A percentile compares a stretch with the other conserved stretches of the same genome.
Conservation (phyloP, 2,797 vertebrate genomes). For the Lindbergichthys nudifrons region DNA sequence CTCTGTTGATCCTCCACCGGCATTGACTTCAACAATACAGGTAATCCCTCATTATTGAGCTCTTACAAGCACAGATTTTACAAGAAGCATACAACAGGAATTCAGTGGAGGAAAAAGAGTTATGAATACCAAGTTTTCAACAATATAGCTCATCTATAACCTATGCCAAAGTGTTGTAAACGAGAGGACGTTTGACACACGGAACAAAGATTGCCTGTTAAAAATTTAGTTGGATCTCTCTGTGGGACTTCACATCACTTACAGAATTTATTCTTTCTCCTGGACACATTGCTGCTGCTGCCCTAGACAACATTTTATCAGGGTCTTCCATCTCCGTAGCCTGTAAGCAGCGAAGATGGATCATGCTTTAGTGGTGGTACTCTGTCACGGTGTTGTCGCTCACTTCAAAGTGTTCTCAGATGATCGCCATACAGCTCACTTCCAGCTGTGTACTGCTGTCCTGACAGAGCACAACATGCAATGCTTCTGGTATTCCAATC, state of each 20-base stretch:
- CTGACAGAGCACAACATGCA: slow-evolving; percentile 44
- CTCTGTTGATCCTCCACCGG: slow-evolving; percentile 14
- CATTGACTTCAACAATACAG: slow-evolving; percentile 18
- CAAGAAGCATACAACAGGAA: slow-evolving; percentile 47
- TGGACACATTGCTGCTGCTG: slow-evolving; percentile 49
- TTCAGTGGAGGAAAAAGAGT: slow-evolving; percentile 40
- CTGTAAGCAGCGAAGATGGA: slow-evolving; percentile 42
- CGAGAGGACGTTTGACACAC: slow-evolving; percentile 47
- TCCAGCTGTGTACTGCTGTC: slow-evolving; percentile 36
- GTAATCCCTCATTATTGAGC: slow-evolving; percentile 22
- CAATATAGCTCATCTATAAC: slow-evolving; percentile 59
- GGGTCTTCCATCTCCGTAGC: slow-evolving; percentile 42
- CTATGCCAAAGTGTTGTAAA: slow-evolving; percentile 48
- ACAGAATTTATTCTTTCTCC: slow-evolving; percentile 65
- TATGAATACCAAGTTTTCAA: slow-evolving; percentile 59
- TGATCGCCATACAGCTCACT: slow-evolving; percentile 29
- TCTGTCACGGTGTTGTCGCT: slow-evolving; percentile 35
- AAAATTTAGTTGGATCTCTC: slow-evolving; percentile 57
- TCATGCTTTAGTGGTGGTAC: slow-evolving; percentile 44
- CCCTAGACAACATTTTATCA: slow-evolving; percentile 59
- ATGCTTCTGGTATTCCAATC: slow-evolving; percentile 48
- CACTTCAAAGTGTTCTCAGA: slow-evolving; percentile 32
- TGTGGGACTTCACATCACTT: slow-evolving; percentile 64
- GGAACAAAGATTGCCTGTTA: slow-evolving; percentile 56
- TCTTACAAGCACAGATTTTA: slow-evolving; percentile 40